Base-by-base conservation (phyloP, 2,113 vertebrate species). In the Phodopus roborovskii region DNA sequence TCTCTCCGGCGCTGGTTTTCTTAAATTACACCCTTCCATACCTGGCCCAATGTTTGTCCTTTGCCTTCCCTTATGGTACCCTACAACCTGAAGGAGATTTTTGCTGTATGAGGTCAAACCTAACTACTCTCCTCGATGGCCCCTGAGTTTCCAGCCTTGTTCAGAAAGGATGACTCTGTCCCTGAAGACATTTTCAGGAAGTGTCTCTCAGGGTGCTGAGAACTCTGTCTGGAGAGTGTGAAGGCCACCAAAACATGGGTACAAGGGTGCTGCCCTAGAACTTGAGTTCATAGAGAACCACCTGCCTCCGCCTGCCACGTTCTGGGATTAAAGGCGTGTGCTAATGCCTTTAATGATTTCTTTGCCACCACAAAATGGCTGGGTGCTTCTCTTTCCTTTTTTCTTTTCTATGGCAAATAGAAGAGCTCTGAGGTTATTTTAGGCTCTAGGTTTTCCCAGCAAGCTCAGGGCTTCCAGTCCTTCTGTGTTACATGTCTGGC, bases 21-120 rank as follows among this genome's bases (percentile, higher is more conserved):
- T 56, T 56, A 56, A 56, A 56, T 56, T 56, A 56, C 53, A 56
- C 2, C 53, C 53, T 56, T 85, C 84, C 73, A 48, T 4, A 19
- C 48, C 48, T 42, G 30, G 48, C 56, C 71, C 79, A 87, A 26
- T 68, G 87, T 82, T 39, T 79, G 15, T 74, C 92, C 87, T 90
- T 78, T 28, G 71, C 50, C 68, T 66, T n/a, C 60, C 22, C 70
- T 95, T 66, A 73, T 50, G 60, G 53, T 30, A 28, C 64, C 74
- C 36, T 94, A 60, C 64, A 30, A 91, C 82, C 39, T 48, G n/a
- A 8, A 48, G 60, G 28, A 45, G 62, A 78, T 73, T 78, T 90
- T 94, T 88, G 70, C 83, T 84, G 89, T 91, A 81, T 73, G 50
- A 96, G 83, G 45, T 94, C 90, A 85, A 56, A 74, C 36, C 64